Evolutionary conservation across 2,888 invertebrate species (phyloP), one percentile per base, ranked within the genome.

Genomic region (Amphipyra tragopoginis): DNA sequence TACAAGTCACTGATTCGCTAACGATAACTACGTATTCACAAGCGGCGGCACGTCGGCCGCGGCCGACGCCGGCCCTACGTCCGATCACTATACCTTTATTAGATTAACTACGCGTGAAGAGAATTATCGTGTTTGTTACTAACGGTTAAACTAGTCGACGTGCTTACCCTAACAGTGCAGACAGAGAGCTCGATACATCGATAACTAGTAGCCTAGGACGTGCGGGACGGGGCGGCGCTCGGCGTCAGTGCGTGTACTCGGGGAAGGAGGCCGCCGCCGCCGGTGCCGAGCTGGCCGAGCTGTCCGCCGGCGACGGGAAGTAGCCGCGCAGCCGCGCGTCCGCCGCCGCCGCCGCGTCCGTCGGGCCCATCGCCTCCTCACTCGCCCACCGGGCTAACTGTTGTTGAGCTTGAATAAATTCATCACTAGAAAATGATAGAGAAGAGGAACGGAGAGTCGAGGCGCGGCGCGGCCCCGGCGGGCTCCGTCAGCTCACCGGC

Each of bases 351-450:
- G 9, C 44, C 36, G 26, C n/a, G 11, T 42, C 21, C 14, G 9
- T 26, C 54, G 50, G 44, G 93, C 95, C 95, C 93, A 96, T 96
- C 92, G 95, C 95, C 95, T 97, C 97, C 96, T 98, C 97, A 97
- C 97, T 98, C 96, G 97, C 98, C 97, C 98, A 98, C 96, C 97
- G 97, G 97, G 97, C 98, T 97, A 97, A 96, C 96, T 97, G 97
- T 97, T 97, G 98, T 97, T 97, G 98, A 97, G 98, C 98, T 97
- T 98, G 97, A 97, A 98, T 97, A 97, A 98, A 98, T 97, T 97
- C 97, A 97, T 97, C 98, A 97, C 98, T 98, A 97, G 97, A 97
- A 97, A 97, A 97, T 97, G 97, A 97, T 96, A 97, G 96, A 93
- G 96, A 96, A 96, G 96, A 96, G 96, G 95, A 96, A 96, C 96